phyloP scores from a whole-genome alignment of 2,113 vertebrate species.

The Carassius gibelio region DNA sequence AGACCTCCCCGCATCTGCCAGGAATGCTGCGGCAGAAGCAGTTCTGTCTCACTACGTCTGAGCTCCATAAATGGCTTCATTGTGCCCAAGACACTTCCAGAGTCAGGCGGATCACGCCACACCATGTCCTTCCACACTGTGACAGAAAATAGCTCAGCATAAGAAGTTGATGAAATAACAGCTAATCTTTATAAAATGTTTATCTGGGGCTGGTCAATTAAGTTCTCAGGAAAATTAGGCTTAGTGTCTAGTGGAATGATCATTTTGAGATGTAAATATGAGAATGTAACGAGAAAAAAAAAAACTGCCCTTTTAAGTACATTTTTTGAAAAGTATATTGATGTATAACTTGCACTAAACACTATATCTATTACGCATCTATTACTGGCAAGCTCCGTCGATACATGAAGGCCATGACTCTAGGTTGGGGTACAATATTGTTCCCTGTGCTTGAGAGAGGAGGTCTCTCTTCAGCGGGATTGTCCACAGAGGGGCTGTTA shows the following conservation, averaged over 20 bases:
- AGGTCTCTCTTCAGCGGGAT: too few species aligned
- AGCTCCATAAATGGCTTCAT: slow-evolving; percentile 48
- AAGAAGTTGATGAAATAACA: background rate
- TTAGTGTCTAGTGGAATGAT: background rate
- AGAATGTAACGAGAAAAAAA: background rate
- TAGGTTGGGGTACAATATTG: too few species aligned
- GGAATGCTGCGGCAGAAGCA: slow-evolving; percentile 60
- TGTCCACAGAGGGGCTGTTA: too few species aligned
- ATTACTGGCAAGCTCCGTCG: too few species aligned
- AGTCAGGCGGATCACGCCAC: slow-evolving; percentile 47
- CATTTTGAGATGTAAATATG: background rate
- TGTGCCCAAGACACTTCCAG: slow-evolving; percentile 53
- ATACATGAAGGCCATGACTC: too few species aligned
- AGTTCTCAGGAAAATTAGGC: background rate
- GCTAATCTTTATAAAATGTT: background rate
- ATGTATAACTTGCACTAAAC: too few species aligned
- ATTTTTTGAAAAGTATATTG: too few species aligned
- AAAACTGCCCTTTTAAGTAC: too few species aligned
- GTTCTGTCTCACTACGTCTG: slow-evolving; percentile 57
- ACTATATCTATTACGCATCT: too few species aligned
- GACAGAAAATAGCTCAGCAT: background rate
- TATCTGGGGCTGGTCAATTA: background rate
- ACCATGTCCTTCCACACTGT: slow-evolving; percentile 10
- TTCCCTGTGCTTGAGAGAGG: too few species aligned
- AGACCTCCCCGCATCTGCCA: slow-evolving; percentile 62